Conservation (phyloP, 2,888 invertebrate genomes). For the Diarsia dahlii region DNA sequence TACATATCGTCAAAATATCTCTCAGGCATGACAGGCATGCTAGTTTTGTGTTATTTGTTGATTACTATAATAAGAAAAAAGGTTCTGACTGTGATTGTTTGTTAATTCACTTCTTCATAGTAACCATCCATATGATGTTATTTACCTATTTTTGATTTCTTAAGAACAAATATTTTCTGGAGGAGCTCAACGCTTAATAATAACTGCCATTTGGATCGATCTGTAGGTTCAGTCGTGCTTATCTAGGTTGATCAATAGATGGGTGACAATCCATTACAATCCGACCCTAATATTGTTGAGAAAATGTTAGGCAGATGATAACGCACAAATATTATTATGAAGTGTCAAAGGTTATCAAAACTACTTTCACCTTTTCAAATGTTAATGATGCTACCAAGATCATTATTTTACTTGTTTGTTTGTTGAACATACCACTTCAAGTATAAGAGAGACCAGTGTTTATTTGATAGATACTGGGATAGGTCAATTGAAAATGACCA, state of each 20-base stretch:
- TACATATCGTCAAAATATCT: no score
- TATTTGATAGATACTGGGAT: slow-evolving; percentile 49
- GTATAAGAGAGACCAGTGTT: slow-evolving; percentile 61
- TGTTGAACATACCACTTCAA: slow-evolving; percentile 47
- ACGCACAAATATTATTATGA: background rate
- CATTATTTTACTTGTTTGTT: background rate
- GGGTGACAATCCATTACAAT: no score
- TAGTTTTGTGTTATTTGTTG: no score
- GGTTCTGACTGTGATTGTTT: background rate
- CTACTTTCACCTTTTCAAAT: background rate
- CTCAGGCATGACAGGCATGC: no score
- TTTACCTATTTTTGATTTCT: background rate
- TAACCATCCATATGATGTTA: no score
- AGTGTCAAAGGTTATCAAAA: slow-evolving; percentile 42
- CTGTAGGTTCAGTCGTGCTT: no score
- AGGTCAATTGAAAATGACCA: slow-evolving; percentile 63
- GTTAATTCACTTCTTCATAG: background rate
- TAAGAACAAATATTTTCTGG: background rate
- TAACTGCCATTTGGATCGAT: no score
- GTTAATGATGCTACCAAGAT: background rate
- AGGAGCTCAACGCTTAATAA: no score
- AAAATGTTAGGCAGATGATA: no score
- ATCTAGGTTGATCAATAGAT: no score
- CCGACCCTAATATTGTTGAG: no score
- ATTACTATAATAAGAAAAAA: background rate